A percentile compares a stretch with the other conserved stretches of the same genome.
Conservation (phyloP, 2,797 vertebrate genomes). For the Myiotriccus ornatus region DNA sequence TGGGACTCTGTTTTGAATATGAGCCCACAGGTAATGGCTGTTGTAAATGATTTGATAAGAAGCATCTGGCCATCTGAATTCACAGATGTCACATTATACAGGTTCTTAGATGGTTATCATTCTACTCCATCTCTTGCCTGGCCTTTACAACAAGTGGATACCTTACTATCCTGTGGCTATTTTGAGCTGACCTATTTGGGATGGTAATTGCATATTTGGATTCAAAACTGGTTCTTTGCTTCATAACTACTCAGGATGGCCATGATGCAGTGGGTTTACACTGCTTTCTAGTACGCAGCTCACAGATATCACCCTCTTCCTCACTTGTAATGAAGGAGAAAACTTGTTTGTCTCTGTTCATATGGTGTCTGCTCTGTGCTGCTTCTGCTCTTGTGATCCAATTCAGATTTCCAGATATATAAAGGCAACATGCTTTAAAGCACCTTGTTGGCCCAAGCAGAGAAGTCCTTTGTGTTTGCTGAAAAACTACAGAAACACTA, state of each 20-base stretch:
- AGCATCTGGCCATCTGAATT: not conserved
- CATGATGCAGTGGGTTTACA: not conserved
- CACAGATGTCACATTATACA: not conserved
- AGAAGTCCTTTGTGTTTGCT: not conserved
- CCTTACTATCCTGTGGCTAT: not conserved
- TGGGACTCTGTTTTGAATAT: not conserved
- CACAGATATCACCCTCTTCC: not conserved
- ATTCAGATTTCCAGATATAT: not conserved
- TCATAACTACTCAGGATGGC: not conserved
- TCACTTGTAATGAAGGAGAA: not conserved
- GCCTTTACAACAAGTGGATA: not conserved
- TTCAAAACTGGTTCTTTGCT: not conserved
- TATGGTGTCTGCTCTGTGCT: not conserved
- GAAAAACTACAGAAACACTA: not conserved
- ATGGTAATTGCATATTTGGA: not conserved
- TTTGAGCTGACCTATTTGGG: not conserved
- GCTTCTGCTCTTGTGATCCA: not conserved
- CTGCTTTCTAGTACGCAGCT: not conserved
- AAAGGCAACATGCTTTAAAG: not conserved
- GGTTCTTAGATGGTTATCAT: not conserved
- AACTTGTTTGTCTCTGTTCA: not conserved
- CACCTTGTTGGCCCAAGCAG: not conserved
- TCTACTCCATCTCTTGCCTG: not conserved
- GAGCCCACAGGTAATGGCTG: not conserved
- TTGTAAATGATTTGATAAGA: not conserved